These are phyloP conservation scores for Meleagris gallopavo DNA, from an alignment of 2,113 vertebrate species.

Conservation along the genomic window DNA sequence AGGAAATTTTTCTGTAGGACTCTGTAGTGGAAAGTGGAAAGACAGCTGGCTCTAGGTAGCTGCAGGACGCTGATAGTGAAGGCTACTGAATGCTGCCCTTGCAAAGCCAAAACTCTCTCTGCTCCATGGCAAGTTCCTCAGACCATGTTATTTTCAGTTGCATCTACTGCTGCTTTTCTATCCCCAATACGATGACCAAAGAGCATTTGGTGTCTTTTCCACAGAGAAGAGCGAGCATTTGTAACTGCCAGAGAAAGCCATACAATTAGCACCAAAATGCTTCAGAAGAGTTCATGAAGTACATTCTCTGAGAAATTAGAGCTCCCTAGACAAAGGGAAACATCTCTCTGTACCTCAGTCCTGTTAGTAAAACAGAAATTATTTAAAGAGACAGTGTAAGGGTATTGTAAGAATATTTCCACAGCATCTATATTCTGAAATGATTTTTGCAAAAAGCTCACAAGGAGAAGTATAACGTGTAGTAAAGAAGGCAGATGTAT, in stretches of 20 bases:
- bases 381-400: background rate
- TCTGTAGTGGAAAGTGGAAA: background rate
- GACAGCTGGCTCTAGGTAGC: background rate
- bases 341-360: background rate
- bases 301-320: background rate
- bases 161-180: background rate
- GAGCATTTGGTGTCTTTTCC: background rate
- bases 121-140: background rate
- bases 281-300: background rate
- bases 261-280: background rate
- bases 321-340: background rate
- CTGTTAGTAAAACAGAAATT: background rate
- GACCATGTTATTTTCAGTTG: background rate
- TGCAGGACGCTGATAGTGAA: background rate
- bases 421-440: background rate
- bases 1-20: background rate
- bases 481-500: background rate
- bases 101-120: background rate
- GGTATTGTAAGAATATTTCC: background rate
- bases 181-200: background rate
- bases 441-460: background rate
- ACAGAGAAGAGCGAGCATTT: background rate
- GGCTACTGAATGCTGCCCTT: background rate
- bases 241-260: background rate
- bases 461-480: background rate